Conservation (phyloP, 2,888 invertebrate species). For the Ochropleura leucogaster region DNA sequence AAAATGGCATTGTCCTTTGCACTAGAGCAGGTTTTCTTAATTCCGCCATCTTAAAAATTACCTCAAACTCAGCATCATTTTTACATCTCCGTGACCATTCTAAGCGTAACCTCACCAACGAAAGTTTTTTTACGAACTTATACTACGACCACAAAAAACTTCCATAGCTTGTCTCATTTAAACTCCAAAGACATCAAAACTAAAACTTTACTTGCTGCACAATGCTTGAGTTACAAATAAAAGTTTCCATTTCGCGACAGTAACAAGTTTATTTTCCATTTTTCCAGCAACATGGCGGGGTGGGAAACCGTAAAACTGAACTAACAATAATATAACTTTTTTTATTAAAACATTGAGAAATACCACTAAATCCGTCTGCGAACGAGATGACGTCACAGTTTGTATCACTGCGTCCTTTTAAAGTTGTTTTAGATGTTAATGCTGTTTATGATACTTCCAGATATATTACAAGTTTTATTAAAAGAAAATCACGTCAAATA, state of each 20-base stretch:
- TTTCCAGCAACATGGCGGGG: conserved; percentile 26
- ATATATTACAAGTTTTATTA: background rate
- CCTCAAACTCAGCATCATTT: background rate
- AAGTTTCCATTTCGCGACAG: conserved; percentile 52
- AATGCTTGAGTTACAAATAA: conserved; percentile 28
- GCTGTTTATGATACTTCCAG: background rate
- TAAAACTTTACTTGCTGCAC: conserved; percentile 29
- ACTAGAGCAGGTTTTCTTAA: background rate
- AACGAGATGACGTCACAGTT: conserved; percentile 1
- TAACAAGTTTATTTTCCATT: conserved; percentile 51
- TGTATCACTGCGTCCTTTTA: background rate
- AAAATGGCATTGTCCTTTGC: background rate
- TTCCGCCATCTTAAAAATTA: background rate
- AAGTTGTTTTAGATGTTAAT: background rate
- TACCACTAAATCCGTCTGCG: conserved; percentile 29
- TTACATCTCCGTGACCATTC: background rate
- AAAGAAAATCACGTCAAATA: background rate
- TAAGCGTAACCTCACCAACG: background rate
- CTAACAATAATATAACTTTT: conserved; percentile 50
- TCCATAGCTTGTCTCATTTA: conserved; percentile 39
- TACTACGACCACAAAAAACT: conserved; percentile 7
- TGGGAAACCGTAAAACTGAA: conserved; percentile 34
- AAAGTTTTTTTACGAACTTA: conserved; percentile 4
- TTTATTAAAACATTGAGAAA: conserved; percentile 49
- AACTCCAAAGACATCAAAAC: conserved; percentile 25